Evolutionary conservation across 2,797 vertebrate species (phyloP).

Genomic region (Danio jaintianensis): DNA sequence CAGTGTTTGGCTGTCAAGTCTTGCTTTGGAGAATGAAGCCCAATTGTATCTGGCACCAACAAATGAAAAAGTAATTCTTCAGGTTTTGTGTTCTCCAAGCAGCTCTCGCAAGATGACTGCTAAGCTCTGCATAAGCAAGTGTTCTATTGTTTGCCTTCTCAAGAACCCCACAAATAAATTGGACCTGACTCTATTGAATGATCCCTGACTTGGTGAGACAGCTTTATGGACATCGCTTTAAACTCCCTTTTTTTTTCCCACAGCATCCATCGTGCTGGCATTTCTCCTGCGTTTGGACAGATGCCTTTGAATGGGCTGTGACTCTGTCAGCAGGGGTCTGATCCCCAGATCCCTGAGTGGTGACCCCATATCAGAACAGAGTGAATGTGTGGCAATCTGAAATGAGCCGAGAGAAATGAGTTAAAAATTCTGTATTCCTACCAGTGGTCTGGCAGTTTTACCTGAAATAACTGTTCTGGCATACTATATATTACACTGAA

Average conservation of each 20-base stretch:
- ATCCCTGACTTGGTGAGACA: constrained; percentile 29
- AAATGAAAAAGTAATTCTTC: constrained; percentile 54
- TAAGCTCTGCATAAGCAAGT: constrained; percentile 21
- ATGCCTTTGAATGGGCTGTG: constrained; percentile 35
- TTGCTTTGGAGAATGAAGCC: background rate
- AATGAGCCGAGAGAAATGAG: background rate
- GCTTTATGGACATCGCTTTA: constrained; percentile 28
- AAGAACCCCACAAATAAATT: constrained; percentile 47
- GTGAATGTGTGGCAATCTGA: background rate
- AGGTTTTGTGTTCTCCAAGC: constrained; percentile 25
- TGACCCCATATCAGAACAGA: constrained; percentile 21
- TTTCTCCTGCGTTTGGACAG: constrained; percentile 11
- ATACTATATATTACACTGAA: too few relatives aligned
- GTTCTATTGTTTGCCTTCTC: background rate
- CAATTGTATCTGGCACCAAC: constrained; percentile 49
- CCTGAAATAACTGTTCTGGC: too few relatives aligned
- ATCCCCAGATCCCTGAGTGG: constrained; percentile 6
- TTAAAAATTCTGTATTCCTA: background rate
- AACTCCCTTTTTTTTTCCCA: background rate
- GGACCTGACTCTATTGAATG: constrained; percentile 24
- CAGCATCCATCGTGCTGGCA: background rate
- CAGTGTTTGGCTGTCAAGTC: constrained; percentile 35
- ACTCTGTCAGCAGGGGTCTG: constrained; percentile 27
- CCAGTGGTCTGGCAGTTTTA: background rate
- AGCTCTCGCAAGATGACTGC: constrained; percentile 32